Conservation (phyloP, 2,113 vertebrate species). For the Hippolais icterina region DNA sequence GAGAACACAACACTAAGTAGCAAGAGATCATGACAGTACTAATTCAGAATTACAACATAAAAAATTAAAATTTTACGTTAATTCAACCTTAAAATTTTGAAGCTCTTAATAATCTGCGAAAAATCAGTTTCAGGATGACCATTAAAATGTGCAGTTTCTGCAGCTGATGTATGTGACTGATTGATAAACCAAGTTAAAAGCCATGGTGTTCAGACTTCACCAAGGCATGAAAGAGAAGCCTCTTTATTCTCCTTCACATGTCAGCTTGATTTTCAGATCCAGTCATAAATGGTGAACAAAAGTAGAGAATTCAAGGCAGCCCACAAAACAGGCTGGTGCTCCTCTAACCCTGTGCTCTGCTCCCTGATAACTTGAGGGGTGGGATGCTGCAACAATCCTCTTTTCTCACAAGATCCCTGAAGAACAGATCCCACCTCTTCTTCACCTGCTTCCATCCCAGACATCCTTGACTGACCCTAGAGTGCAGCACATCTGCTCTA, state of each 20-base stretch:
- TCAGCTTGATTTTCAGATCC: not conserved
- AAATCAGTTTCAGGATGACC: not conserved
- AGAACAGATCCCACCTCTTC: not conserved
- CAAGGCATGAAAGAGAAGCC: not conserved
- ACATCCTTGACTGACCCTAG: fast-evolving
- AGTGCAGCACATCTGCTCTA: not conserved
- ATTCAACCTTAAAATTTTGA: not conserved
- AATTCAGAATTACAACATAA: not conserved
- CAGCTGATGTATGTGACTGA: not conserved
- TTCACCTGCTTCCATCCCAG: not conserved
- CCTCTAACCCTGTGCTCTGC: not conserved
- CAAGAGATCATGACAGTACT: not conserved
- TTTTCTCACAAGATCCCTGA: not conserved
- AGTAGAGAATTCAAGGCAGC: not conserved
- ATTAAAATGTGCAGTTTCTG: not conserved
- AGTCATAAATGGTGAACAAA: not conserved
- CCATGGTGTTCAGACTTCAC: not conserved
- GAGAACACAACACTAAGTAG: not conserved
- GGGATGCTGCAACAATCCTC: not conserved
- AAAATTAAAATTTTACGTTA: not conserved
- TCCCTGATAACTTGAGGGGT: not conserved
- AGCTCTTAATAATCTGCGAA: not conserved
- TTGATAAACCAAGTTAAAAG: not conserved
- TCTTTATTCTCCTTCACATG: not conserved
- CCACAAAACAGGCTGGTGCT: not conserved